Evolutionary conservation across 2,797 vertebrate genomes (phyloP).

Genomic region (Oreortyx pictus): DNA sequence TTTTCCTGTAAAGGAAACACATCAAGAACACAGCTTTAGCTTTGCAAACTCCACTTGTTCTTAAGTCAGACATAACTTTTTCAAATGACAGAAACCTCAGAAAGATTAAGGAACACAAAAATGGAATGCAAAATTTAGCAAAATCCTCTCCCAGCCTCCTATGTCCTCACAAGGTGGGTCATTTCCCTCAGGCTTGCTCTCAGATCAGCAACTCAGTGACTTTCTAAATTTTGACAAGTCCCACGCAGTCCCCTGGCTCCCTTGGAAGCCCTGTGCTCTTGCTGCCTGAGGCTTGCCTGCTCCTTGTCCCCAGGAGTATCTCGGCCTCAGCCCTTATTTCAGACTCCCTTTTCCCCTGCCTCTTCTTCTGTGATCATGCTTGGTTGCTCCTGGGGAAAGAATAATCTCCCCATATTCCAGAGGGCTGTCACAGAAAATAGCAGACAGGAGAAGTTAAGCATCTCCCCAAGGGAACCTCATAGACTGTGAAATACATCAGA

Average conservation of each 20-base stretch:
- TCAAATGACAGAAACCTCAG: neutral
- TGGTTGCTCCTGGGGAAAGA: constrained; percentile 7
- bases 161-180: neutral
- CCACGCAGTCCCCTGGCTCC: neutral
- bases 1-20: neutral
- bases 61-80: neutral
- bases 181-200: neutral
- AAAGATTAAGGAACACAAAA: neutral
- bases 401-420: neutral
- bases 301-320: neutral
- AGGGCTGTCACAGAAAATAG: neutral
- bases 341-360: neutral
- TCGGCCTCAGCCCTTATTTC: neutral
- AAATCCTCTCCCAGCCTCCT: neutral
- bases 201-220: constrained; percentile 3
- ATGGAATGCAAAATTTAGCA: neutral
- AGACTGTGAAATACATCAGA: neutral
- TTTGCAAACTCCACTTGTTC: neutral
- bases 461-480: neutral
- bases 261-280: neutral
- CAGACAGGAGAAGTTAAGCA: neutral
- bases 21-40: neutral
- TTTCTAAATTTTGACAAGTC: constrained; percentile 5
- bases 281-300: neutral
- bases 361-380: constrained; percentile 10